Conservation (phyloP, 2,888 invertebrate genomes). For the Pantelozetes paolii region DNA sequence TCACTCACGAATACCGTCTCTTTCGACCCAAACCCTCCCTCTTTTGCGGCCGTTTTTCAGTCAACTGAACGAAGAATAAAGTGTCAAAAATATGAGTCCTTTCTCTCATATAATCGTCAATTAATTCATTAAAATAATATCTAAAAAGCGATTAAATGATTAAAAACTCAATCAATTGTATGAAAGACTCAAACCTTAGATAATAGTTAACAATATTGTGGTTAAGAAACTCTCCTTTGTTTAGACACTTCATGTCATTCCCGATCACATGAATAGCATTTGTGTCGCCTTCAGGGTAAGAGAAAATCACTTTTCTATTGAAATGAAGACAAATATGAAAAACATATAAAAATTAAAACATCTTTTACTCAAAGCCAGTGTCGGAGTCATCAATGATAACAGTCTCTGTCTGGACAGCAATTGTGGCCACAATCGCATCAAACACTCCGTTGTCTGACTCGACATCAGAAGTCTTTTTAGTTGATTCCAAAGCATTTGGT, state of each 20-base stretch:
- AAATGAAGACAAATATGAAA: no score
- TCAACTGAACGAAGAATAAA: slow-evolving; percentile 90
- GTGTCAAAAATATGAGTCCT: slow-evolving; percentile 91
- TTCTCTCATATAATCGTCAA: slow-evolving; percentile 67
- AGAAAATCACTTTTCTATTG: slow-evolving; percentile 25
- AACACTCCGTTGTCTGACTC: neutral
- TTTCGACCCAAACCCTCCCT: neutral
- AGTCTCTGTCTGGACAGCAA: neutral
- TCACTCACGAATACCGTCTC: neutral
- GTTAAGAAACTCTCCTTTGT: slow-evolving; percentile 67
- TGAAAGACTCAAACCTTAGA: slow-evolving; percentile 63
- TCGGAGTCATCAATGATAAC: no score
- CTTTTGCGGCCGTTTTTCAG: slow-evolving; percentile 57
- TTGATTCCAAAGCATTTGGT: neutral
- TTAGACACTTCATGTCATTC: slow-evolving; percentile 45
- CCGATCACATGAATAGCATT: slow-evolving; percentile 22
- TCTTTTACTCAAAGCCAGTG: no score
- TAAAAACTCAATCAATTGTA: no score
- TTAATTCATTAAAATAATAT: slow-evolving; percentile 68
- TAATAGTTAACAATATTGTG: slow-evolving; percentile 98
- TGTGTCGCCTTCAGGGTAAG: slow-evolving; percentile 29
- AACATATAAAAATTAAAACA: no score
- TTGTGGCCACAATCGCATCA: neutral
- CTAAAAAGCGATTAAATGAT: slow-evolving; percentile 52
- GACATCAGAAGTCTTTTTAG: neutral